A percentile compares a stretch with the other conserved stretches of the same genome.
Evolutionary conservation across 2,888 invertebrate species (phyloP).

Genomic region (Dioctria linearis): DNA sequence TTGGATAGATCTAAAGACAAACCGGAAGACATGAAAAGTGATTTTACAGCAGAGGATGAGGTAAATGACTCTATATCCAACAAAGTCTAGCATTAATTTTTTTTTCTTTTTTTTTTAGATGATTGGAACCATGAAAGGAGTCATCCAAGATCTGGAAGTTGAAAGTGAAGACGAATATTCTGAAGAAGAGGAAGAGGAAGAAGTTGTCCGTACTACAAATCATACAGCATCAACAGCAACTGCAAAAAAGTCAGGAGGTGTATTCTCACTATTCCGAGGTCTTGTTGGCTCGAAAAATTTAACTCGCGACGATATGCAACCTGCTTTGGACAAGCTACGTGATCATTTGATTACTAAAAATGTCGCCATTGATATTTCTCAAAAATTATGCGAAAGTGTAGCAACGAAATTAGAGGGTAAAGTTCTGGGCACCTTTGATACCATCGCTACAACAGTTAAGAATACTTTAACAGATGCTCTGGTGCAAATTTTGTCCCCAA

Average conservation of each 20-base stretch:
- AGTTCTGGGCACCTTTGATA: constrained; percentile 94
- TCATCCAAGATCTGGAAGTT: constrained; percentile 86
- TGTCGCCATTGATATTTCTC: constrained; percentile 96
- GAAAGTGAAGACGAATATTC: constrained; percentile 81
- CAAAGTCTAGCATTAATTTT: too few relatives aligned
- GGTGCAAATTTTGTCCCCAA: constrained; percentile 94
- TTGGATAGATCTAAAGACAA: constrained; percentile 87
- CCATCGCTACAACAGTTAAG: constrained; percentile 90
- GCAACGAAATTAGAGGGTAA: constrained; percentile 92
- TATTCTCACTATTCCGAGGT: constrained; percentile 90
- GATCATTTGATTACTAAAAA: constrained; percentile 98
- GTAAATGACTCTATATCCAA: constrained; percentile 68
- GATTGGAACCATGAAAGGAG: constrained; percentile 88
- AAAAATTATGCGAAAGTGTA: constrained; percentile 94
- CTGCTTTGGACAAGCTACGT: constrained; percentile 92
- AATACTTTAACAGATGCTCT: constrained; percentile 91
- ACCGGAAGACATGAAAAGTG: constrained; percentile 76
- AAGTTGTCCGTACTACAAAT: constrained; percentile 59
- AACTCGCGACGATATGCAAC: constrained; percentile 83
- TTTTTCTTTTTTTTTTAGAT: constrained; percentile 72
- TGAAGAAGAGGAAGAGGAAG: constrained; percentile 73
- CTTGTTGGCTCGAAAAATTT: constrained; percentile 93
- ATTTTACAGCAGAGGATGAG: constrained; percentile 77
- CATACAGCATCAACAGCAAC: constrained; percentile 61
- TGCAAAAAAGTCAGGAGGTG: constrained; percentile 71